A percentile compares a stretch with the other conserved stretches of the same genome.
Evolutionary conservation across 2,888 invertebrate genomes (phyloP).

Genomic region (Drosophila ustulata): DNA sequence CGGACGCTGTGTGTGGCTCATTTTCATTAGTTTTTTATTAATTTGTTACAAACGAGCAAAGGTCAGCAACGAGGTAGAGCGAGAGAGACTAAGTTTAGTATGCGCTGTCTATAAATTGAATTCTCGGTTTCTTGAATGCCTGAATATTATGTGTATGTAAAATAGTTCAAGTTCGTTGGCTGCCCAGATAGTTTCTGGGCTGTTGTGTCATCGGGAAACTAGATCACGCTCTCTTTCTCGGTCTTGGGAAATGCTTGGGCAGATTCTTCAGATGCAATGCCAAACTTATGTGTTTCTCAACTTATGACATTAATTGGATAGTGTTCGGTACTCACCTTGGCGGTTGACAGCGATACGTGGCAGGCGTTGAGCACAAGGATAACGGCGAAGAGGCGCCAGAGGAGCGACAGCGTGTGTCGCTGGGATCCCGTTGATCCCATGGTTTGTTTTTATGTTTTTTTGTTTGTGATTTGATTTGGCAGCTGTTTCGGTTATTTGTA

Average conservation of each 20-base stretch:
- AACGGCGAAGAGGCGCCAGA: conserved; percentile 68
- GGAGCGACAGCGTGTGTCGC: conserved; percentile 56
- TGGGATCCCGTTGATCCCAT: conserved; percentile 76
- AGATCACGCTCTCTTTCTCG: conserved; percentile 35
- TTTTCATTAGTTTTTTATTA: conserved; percentile 57
- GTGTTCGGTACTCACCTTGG: conserved; percentile 65
- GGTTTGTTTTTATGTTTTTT: conserved; percentile 26
- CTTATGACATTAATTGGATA: not conserved
- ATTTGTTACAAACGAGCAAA: conserved; percentile 54
- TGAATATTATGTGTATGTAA: conserved; percentile 47
- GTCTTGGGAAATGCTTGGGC: not conserved
- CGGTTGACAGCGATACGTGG: conserved; percentile 62
- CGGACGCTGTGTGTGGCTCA: conserved; percentile 16
- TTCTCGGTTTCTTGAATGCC: conserved; percentile 18
- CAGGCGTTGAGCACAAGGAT: conserved; percentile 63
- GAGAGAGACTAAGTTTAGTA: conserved; percentile 2
- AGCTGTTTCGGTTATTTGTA: conserved; percentile 53
- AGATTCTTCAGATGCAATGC: too few relatives aligned
- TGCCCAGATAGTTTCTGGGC: conserved; percentile 15
- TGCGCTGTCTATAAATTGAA: conserved; percentile 18
- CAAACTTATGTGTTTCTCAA: too few relatives aligned
- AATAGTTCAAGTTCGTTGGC: conserved; percentile 71
- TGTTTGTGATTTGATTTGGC: conserved; percentile 44
- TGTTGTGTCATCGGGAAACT: conserved; percentile 58
- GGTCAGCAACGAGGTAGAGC: conserved; percentile 46